Percentiles rank a stretch among this genome's conserved stretches.
Evolutionary conservation across 2,113 vertebrate species (phyloP).

Genomic region (Andinoacara biseriatus): DNA sequence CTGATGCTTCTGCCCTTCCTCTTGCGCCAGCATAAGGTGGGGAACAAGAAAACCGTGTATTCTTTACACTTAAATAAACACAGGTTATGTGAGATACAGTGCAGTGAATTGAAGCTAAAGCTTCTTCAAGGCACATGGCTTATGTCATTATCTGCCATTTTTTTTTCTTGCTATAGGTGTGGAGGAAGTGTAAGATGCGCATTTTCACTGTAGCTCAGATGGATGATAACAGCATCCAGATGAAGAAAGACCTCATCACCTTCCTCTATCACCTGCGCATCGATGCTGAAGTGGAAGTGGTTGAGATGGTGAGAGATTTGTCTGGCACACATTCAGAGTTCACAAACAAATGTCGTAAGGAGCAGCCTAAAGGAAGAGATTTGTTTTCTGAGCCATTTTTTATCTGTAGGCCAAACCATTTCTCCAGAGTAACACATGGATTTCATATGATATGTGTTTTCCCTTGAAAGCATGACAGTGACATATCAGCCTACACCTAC

Average conservation of each 20-base stretch:
- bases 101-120: not conserved
- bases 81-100: not conserved
- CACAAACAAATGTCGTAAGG: not conserved
- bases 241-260: slow-evolving; percentile 97
- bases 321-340: slow-evolving; percentile 14
- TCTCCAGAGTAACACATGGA: not conserved
- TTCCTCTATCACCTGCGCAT: slow-evolving; percentile 98
- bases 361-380: not conserved
- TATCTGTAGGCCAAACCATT: not conserved
- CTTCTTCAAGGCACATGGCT: not conserved
- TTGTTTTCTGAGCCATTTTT: not conserved
- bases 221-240: slow-evolving; percentile 99
- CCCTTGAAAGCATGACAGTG: slow-evolving; percentile 86
- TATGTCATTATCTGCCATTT: not conserved
- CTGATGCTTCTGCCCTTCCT: slow-evolving; percentile 99
- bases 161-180: slow-evolving; percentile 83
- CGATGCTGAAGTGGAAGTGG: slow-evolving; percentile 93
- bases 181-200: slow-evolving; percentile 98
- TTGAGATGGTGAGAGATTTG: slow-evolving; percentile 92
- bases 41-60: not conserved
- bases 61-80: not conserved
- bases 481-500: slow-evolving; percentile 97
- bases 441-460: not conserved
- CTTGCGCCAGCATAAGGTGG: slow-evolving; percentile 95
- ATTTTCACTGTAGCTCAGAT: slow-evolving; percentile 99